phyloP scores from a whole-genome alignment of 2,113 vertebrate species.

The Hippoglossus stenolepis region DNA sequence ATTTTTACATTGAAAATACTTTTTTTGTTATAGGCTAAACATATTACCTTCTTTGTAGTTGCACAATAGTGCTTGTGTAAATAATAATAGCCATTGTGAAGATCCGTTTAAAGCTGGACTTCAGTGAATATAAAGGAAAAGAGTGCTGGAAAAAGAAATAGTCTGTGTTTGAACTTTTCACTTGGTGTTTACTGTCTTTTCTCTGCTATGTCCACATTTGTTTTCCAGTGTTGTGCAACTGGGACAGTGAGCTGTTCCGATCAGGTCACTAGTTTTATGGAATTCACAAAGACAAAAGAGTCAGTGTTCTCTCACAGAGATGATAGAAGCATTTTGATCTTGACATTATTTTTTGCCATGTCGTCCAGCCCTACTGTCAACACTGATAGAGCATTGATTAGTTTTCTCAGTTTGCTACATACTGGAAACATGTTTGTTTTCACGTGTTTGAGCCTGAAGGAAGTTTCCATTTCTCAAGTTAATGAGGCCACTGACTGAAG shows the following conservation, averaged over 20 bases:
- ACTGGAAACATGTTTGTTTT: constrained; percentile 15
- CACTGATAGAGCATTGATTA: not conserved
- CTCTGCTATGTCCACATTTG: constrained; percentile 10
- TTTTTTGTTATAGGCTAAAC: not conserved
- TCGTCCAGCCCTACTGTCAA: not conserved
- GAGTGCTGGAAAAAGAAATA: not conserved
- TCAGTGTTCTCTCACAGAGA: constrained; percentile 22
- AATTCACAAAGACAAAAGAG: constrained; percentile 53
- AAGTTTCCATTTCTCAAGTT: constrained; percentile 48
- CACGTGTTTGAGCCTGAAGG: not conserved
- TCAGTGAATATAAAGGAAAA: not conserved
- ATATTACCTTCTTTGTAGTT: not conserved
- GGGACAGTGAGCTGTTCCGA: constrained; percentile 4
- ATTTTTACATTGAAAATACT: not conserved
- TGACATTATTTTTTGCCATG: too few species aligned
- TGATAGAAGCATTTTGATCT: too few species aligned
- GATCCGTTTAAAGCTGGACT: not conserved
- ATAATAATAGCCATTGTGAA: not conserved
- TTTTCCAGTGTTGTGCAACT: constrained; percentile 9
- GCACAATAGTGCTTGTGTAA: not conserved
- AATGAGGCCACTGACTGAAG: constrained; percentile 49
- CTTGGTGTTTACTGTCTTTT: not conserved
- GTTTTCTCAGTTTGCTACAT: not conserved
- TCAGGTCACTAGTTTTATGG: constrained; percentile 56
- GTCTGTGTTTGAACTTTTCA: not conserved